A percentile compares a stretch with the other conserved stretches of the same genome.
These are phyloP conservation scores for Heliothis peltigera DNA, from an alignment of 2,888 invertebrate genomes.

Conservation along the genomic window DNA sequence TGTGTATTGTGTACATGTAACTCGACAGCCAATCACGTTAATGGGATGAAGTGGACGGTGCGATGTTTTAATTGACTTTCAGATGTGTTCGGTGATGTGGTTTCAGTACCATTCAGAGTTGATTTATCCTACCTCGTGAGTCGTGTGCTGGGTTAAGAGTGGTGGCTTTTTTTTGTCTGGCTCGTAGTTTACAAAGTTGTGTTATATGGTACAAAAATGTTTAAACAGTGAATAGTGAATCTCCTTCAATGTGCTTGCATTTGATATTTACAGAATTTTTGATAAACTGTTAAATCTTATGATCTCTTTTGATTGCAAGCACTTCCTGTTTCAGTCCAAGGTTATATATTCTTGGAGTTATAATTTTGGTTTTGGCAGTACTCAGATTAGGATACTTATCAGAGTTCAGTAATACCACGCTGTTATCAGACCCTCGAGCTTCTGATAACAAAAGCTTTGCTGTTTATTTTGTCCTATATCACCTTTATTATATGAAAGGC, in stretches of 20 bases:
- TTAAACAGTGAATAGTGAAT: neutral
- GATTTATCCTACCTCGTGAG: neutral
- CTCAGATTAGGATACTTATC: conserved; percentile 63
- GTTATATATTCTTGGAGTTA: conserved; percentile 4
- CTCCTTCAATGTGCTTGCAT: neutral
- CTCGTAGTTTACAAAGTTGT: neutral
- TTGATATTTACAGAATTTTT: neutral
- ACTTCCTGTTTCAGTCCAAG: neutral
- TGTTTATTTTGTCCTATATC: conserved; percentile 54
- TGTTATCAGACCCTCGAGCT: conserved; percentile 65
- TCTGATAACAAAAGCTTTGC: conserved; percentile 68
- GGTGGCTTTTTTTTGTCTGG: neutral
- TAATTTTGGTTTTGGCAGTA: conserved; percentile 58
- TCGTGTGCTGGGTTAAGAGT: too few relatives aligned
- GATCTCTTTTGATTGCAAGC: neutral
- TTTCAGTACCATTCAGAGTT: neutral
- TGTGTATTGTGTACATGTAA: neutral
- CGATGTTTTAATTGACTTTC: conserved; percentile 1
- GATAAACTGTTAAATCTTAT: neutral
- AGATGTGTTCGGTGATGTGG: neutral
- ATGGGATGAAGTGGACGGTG: neutral
- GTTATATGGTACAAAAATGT: neutral
- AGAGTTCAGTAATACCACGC: conserved; percentile 60
- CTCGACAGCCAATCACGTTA: neutral
- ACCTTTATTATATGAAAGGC: conserved; percentile 32